A percentile compares a stretch with the other conserved stretches of the same genome.
Evolutionary conservation across 2,888 invertebrate genomes (phyloP).

Genomic region (Melikaiella ostensackeni): DNA sequence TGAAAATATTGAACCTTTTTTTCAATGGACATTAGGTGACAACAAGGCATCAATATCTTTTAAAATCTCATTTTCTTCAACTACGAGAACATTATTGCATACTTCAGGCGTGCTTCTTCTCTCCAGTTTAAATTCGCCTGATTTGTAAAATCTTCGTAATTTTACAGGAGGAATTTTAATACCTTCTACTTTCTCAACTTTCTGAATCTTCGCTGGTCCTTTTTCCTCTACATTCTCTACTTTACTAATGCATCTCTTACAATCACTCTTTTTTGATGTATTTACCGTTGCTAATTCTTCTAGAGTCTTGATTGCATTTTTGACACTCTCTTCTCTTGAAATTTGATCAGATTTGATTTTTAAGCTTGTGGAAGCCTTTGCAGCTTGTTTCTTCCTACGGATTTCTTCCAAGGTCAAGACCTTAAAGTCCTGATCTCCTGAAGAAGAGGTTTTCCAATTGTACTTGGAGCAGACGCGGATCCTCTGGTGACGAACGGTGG

Average conservation of each 20-base stretch:
- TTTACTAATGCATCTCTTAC: slow-evolving; percentile 19
- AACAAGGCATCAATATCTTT: slow-evolving; percentile 73
- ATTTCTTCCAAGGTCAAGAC: slow-evolving; percentile 79
- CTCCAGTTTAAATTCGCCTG: not conserved
- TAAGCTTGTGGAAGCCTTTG: not conserved
- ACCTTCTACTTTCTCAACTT: slow-evolving; percentile 33
- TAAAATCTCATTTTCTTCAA: slow-evolving; percentile 69
- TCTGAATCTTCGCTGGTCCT: slow-evolving; percentile 38
- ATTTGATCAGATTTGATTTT: not conserved
- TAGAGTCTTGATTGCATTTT: slow-evolving; percentile 73
- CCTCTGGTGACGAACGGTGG: slow-evolving; percentile 12
- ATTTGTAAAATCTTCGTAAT: slow-evolving; percentile 42
- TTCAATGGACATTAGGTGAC: slow-evolving; percentile 42
- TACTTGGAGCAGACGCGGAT: not conserved
- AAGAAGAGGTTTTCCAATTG: not conserved
- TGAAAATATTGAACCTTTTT: not conserved
- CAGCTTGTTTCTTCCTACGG: slow-evolving; percentile 61
- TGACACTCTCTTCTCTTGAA: slow-evolving; percentile 47
- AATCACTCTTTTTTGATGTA: not conserved
- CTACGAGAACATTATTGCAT: slow-evolving; percentile 57
- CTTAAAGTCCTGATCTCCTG: slow-evolving; percentile 75
- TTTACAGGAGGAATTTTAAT: slow-evolving; percentile 48
- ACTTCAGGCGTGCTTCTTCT: not conserved
- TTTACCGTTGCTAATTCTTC: slow-evolving; percentile 68
- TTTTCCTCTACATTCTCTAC: slow-evolving; percentile 35